Conservation (phyloP, 2,888 invertebrate genomes). For the Deilephila elpenor region DNA sequence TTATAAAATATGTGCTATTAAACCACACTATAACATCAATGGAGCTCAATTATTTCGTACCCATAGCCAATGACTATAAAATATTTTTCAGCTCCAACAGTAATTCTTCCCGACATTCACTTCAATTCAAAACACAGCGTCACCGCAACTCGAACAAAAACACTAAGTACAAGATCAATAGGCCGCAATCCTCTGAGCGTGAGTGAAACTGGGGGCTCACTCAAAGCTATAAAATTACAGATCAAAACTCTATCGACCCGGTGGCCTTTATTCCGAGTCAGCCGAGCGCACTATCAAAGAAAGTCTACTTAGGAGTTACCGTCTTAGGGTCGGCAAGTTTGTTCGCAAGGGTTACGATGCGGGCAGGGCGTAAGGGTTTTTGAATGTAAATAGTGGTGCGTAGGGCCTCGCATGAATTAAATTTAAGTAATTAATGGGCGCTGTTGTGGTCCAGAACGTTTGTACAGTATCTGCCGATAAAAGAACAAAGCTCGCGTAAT, state of each 20-base stretch:
- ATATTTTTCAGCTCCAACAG: background rate
- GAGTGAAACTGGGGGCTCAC: slow-evolving; percentile 68
- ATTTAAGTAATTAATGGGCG: slow-evolving; percentile 84
- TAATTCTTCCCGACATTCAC: background rate
- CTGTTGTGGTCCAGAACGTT: slow-evolving; percentile 38
- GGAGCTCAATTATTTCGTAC: too few species aligned
- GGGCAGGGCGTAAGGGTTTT: slow-evolving; percentile 76
- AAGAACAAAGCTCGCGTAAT: slow-evolving; percentile 23
- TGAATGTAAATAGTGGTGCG: slow-evolving; percentile 82
- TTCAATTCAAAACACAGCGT: slow-evolving; percentile 38
- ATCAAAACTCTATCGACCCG: slow-evolving; percentile 83
- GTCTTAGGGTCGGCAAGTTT: slow-evolving; percentile 82
- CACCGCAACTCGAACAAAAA: slow-evolving; percentile 64
- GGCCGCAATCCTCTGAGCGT: slow-evolving; percentile 71
- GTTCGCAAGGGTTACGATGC: slow-evolving; percentile 80
- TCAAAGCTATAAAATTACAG: slow-evolving; percentile 85
- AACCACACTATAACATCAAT: too few species aligned
- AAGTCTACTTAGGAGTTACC: slow-evolving; percentile 82
- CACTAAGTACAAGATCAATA: slow-evolving; percentile 70
- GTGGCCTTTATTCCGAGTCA: slow-evolving; percentile 80
- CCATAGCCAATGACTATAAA: too few species aligned
- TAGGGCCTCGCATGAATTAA: slow-evolving; percentile 81
- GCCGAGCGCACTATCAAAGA: slow-evolving; percentile 84
- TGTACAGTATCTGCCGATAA: slow-evolving; percentile 29
- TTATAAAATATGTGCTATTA: too few species aligned